Evolutionary conservation across 2,113 vertebrate genomes (phyloP), one percentile per base, ranked within the genome.

Genomic region (Mugil cephalus): DNA sequence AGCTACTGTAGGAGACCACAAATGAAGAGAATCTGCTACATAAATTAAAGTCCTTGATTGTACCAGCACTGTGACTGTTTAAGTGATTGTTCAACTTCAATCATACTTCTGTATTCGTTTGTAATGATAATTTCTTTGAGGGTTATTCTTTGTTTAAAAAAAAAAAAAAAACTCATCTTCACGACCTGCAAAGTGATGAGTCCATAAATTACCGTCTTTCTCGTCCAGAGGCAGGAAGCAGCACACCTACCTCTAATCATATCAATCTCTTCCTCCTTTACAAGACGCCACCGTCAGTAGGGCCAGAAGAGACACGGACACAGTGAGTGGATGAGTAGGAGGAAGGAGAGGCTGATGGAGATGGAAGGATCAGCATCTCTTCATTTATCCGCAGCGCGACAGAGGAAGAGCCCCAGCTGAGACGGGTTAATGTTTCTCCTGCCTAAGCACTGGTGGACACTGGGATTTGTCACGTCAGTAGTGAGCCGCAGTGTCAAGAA

Each of bases 391-490:
- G 74, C 79, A 79, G 64, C 76, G 74, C 24, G 65, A 53, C 9
- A 51, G 87, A 91, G 85, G 87, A 91, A 89, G 86, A 83, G 82
- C 80, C 83, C 85, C 86, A 81, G 84, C 79, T 79, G 85, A 54
- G 91, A 77, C 11, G 40, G 88, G 87, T 92, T 88, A 90, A 92
- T 90, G 69, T 84, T 91, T 92, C 75, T 79, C 79, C 74, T 60
- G 59, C 71, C 63, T 53, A 43, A 71, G 52, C 79, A 65, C 45
- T 51, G 36, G 69, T 56, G 69, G 54, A 58, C 70, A 84, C 17
- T 66, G 79, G 66, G 74, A 77, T 85, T 83, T 77, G 79, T 85
- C 89, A 74, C 72, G 24, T 64, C 61, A 52, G 74, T 63, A 40
- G 69, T 42, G 50, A 77, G 34, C 51, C 19, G 15, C 12, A 43